phyloP scores from a whole-genome alignment of 2,888 invertebrate species.

The Ceramica pisi region DNA sequence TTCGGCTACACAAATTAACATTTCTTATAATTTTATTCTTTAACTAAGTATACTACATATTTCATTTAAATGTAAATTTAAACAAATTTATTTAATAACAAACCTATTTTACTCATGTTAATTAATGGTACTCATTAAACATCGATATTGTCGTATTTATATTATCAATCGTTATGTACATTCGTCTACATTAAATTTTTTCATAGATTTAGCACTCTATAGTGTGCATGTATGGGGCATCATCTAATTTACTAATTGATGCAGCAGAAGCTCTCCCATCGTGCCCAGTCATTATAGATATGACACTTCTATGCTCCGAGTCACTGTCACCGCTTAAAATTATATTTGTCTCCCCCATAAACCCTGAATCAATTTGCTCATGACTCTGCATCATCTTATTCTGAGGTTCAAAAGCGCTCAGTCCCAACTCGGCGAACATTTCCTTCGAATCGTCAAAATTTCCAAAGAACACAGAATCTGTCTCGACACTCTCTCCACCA shows the following conservation, averaged over 20 bases:
- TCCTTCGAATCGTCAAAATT: constrained; percentile 91
- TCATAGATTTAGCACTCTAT: constrained; percentile 77
- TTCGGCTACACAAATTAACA: constrained; percentile 9
- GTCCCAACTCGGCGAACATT: constrained; percentile 82
- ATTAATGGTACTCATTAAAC: constrained; percentile 30
- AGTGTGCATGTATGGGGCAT: constrained; percentile 81
- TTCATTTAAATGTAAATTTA: constrained; percentile 6
- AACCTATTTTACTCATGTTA: constrained; percentile 11
- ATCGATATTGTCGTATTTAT: constrained; percentile 21
- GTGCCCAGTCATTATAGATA: constrained; percentile 85
- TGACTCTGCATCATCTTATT: constrained; percentile 73
- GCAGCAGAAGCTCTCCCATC: constrained; percentile 82
- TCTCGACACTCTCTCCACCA: constrained; percentile 96
- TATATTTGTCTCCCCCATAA: constrained; percentile 87
- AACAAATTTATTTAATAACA: constrained; percentile 18
- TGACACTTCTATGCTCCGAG: constrained; percentile 88
- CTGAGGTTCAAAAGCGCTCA: constrained; percentile 77
- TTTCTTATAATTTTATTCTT: constrained; percentile 1
- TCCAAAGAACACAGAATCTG: constrained; percentile 96
- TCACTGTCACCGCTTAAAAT: constrained; percentile 88
- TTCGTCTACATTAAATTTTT: constrained; percentile 43
- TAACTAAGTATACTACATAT: too few species aligned
- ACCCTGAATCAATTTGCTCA: constrained; percentile 88
- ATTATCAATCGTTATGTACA: constrained; percentile 56
- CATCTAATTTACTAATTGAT: constrained; percentile 81